Evolutionary conservation across 2,797 vertebrate genomes (phyloP), one percentile per base, ranked within the genome.

Genomic region (Cyclopterus lumpus): DNA sequence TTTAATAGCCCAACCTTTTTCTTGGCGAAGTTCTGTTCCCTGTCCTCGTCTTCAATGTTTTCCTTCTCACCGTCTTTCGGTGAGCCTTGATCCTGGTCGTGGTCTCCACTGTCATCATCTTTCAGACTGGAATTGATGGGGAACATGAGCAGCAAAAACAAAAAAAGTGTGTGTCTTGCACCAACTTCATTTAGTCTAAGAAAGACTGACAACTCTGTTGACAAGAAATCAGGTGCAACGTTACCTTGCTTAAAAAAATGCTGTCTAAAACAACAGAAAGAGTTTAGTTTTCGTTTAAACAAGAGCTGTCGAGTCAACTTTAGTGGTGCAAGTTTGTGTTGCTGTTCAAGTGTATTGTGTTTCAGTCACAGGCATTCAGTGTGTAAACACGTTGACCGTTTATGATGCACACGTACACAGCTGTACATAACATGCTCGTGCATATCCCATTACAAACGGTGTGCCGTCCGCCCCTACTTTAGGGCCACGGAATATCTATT

Each of bases 61-160:
- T 95, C 95, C 93, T 95, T 95, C 90, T 95, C 95, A 91, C 92
- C 63, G 84, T 95, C 94, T 95, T 96, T 95, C 93, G 93, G 94
- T 95, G 94, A 94, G 90, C 90, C 69, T 92, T 94, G 94, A 76
- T 96, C 95, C 90, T 96, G 95, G 75, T 96, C 95, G 65, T 96
- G 95, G 84, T 96, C 95, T 89, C 95, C 95, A 85, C 95, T 95
- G 90, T 96, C 95, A 71, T 96, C 95, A 91, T 96, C 95, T 95
- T 96, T 96, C 67, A 96, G 86, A 88, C 95, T 96, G 71, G 42
- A 84, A 73, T 72, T 3, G 2, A 77, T 15, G 48, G n/a, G 18
- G 65, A 70, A 76, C 22, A 72, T 1, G 38, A 3, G 22, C 7
- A 79, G 24, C 28, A 72, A 55, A 24, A 54, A 51, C 3, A 12